phyloP scores from a whole-genome alignment of 2,797 vertebrate genomes.

The Lophius americanus region DNA sequence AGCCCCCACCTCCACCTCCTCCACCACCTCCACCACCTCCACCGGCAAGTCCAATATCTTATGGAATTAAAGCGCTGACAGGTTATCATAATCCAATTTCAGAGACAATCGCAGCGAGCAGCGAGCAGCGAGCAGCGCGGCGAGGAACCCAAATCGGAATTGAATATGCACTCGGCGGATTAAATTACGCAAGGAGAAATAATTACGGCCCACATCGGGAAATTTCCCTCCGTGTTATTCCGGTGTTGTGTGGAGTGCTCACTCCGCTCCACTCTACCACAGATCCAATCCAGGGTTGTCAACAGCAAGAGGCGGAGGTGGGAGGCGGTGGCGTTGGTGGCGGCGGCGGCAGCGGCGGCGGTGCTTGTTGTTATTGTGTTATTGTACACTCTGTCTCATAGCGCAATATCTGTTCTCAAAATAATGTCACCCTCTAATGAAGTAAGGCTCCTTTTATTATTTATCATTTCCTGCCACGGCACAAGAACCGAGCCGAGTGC shows the following conservation, averaged over 20 bases:
- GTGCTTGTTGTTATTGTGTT: slow-evolving; percentile 78
- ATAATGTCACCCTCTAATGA: slow-evolving; percentile 80
- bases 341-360: slow-evolving; percentile 22
- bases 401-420: slow-evolving; percentile 78
- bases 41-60: slow-evolving; percentile 77
- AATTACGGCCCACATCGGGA: slow-evolving; percentile 80
- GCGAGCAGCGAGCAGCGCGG: slow-evolving; percentile 72
- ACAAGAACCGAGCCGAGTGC: slow-evolving; percentile 27
- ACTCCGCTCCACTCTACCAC: slow-evolving; percentile 62
- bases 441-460: slow-evolving; percentile 76
- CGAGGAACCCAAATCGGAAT: slow-evolving; percentile 75
- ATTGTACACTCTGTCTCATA: slow-evolving; percentile 73
- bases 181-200: slow-evolving; percentile 82
- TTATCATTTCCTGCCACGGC: slow-evolving; percentile 67
- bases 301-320: slow-evolving; percentile 66
- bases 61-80: slow-evolving; percentile 84
- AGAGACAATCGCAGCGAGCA: slow-evolving; percentile 81
- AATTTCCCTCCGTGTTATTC: slow-evolving; percentile 79
- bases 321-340: slow-evolving; percentile 39
- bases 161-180: slow-evolving; percentile 80
- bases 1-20: slow-evolving; percentile 17
- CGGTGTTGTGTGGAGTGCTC: slow-evolving; percentile 69
- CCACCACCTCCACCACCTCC: slow-evolving; percentile 39
- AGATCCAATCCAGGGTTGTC: slow-evolving; percentile 74
- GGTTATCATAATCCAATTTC: slow-evolving; percentile 89